phyloP scores from a whole-genome alignment of 2,888 invertebrate genomes.

The Polymixis flavicincta region DNA sequence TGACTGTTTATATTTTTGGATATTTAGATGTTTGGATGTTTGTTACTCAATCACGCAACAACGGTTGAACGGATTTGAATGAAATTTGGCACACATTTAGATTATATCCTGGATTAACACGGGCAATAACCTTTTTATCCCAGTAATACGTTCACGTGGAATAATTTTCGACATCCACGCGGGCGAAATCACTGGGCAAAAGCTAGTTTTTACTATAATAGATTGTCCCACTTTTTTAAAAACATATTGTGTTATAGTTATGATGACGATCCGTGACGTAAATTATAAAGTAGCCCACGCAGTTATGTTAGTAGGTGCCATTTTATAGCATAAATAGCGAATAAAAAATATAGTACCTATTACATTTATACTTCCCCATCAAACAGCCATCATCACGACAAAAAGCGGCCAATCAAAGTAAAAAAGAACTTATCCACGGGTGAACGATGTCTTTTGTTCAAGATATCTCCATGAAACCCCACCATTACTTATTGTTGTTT shows the following conservation, averaged over 20 bases:
- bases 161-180: too few species aligned
- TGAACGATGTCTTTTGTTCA: constrained; percentile 45
- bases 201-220: background rate
- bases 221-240: background rate
- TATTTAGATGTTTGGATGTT: too few species aligned
- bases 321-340: constrained; percentile 30
- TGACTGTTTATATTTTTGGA: too few species aligned
- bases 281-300: background rate
- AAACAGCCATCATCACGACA: constrained; percentile 31
- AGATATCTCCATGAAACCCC: constrained; percentile 31
- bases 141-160: too few species aligned
- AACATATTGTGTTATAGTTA: background rate
- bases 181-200: too few species aligned
- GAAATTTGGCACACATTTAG: too few species aligned
- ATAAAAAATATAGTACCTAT: constrained; percentile 35
- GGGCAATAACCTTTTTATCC: too few species aligned
- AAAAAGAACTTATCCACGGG: constrained; percentile 32
- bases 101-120: too few species aligned
- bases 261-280: background rate
- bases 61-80: too few species aligned
- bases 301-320: constrained; percentile 9
- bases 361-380: constrained; percentile 45
- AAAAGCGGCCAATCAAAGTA: constrained; percentile 42
- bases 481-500: constrained; percentile 46
- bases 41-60: too few species aligned